A percentile compares a stretch with the other conserved stretches of the same genome.
These are phyloP conservation scores for Brachyistius frenatus DNA, from an alignment of 2,113 vertebrate species.

Conservation along the genomic window DNA sequence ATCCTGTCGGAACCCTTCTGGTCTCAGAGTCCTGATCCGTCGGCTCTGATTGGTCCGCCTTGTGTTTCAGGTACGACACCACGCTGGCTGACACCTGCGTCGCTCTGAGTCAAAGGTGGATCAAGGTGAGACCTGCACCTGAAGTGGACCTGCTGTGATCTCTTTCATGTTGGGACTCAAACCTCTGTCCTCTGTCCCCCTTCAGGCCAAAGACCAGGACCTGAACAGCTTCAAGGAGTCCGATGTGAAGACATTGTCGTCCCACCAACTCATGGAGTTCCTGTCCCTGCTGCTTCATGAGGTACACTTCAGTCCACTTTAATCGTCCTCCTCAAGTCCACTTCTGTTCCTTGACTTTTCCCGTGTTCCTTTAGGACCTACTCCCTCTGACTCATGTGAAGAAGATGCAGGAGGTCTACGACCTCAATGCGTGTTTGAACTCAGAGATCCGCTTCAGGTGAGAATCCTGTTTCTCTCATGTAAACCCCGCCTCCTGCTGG, in stretches of 20 bases:
- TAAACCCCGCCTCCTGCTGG: neutral
- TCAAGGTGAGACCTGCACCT: conserved; percentile 79
- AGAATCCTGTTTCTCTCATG: neutral
- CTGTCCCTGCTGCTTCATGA: conserved; percentile 89
- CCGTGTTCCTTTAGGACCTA: conserved; percentile 81
- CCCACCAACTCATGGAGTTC: conserved; percentile 94
- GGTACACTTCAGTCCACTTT: conserved; percentile 76
- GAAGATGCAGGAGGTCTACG: conserved; percentile 93
- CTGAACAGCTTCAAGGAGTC: conserved; percentile 85
- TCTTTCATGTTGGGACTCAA: neutral
- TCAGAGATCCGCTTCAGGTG: conserved; percentile 96
- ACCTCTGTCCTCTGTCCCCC: neutral
- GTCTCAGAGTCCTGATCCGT: neutral
- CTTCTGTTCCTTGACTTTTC: neutral
- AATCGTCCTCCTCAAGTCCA: neutral
- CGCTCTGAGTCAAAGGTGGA: conserved; percentile 90
- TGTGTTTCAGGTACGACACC: conserved; percentile 90
- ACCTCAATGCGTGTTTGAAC: conserved; percentile 89
- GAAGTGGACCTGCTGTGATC: no score
- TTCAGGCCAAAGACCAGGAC: conserved; percentile 89
- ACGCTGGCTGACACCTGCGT: conserved; percentile 91
- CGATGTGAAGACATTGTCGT: conserved; percentile 90
- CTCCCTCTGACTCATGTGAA: conserved; percentile 90
- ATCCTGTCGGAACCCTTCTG: neutral
- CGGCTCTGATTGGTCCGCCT: neutral